Evolutionary conservation across 1,140 invertebrate species (phyloP).

Genomic region (Drosophila repletoides): DNA sequence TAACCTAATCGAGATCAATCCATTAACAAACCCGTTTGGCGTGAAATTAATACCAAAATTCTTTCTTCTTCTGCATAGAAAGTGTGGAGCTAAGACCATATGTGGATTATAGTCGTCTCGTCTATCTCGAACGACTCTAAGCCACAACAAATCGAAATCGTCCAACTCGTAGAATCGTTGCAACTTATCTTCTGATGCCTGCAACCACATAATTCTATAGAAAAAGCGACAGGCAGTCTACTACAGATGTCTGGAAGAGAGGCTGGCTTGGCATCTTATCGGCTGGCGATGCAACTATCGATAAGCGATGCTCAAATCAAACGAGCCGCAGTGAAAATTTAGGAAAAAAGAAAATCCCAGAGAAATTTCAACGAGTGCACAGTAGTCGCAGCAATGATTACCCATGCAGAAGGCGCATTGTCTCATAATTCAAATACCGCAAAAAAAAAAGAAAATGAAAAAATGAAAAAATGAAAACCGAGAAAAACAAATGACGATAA

Average conservation of each 20-base stretch:
- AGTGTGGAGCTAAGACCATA: no score
- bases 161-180: not conserved
- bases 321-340: slow-evolving; percentile 46
- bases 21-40: no score
- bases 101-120: no score
- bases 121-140: slow-evolving; percentile 38
- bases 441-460: slow-evolving; percentile 27
- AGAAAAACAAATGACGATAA: slow-evolving; percentile 54
- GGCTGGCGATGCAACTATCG: slow-evolving; percentile 45
- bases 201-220: slow-evolving; percentile 38
- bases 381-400: slow-evolving; percentile 66
- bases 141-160: slow-evolving; percentile 28
- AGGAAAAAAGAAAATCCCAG: slow-evolving; percentile 2
- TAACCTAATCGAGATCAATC: no score
- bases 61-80: no score
- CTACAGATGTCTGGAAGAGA: not conserved
- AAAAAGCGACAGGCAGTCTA: slow-evolving; percentile 67
- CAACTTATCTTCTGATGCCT: slow-evolving; percentile 4
- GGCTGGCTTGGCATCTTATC: slow-evolving; percentile 46
- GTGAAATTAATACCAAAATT: no score
- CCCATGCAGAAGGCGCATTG: slow-evolving; percentile 54
- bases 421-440: slow-evolving; percentile 69
- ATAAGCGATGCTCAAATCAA: slow-evolving; percentile 62
- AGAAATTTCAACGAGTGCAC: slow-evolving; percentile 35
- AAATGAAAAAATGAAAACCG: slow-evolving; percentile 6